Base-by-base conservation (phyloP, 23 tunicate species). In the Diplosoma virens region DNA sequence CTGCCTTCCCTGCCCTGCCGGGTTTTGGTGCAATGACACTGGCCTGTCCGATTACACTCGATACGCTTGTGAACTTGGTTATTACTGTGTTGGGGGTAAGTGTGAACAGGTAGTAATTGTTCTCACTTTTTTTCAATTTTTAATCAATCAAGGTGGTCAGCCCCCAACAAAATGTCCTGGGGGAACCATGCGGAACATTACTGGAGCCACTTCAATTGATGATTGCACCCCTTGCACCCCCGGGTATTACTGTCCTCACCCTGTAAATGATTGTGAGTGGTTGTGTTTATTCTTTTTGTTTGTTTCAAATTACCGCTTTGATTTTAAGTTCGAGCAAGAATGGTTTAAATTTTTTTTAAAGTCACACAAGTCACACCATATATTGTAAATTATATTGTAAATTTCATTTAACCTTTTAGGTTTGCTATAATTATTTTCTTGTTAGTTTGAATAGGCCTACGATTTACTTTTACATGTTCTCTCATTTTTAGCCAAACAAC, bases 231-330 rank as follows among this genome's bases (percentile, higher is more conserved):
- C 74, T 32, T 95, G 99, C 66, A 71, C 99, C 0, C 83, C 79
- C 2, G 99, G 99, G 14, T 84, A 84, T 64, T 95, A 95, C 73
- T 95, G 99, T 54, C 93, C 97, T 17, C 82, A 92, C 68, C 97
- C 97, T 0, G 30, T 45, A 9, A 47, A 50, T 0, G 73, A 84
- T 22, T 85, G 97, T 89, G 47, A 33, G 76, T 58, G 6, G 20
- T 20, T 23, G 17, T 23, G 65, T 14, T 58, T 11, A 14, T 58
- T 7, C 22, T 11, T 7, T 7, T 58, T 7, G 65, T 58, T 20
- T 11, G n/a, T n/a, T 41, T 41, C 50, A 41, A 41, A 41, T 41
- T 7, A 65, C 16, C 5, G 14, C 36, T 65, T 11, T 65, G 5
- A 11, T 25, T 6, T 29, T 25, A 18, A 5, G 11, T 25, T 11